These are phyloP conservation scores for Marmota monax DNA, from an alignment of 2,113 vertebrate species.

Conservation along the genomic window DNA sequence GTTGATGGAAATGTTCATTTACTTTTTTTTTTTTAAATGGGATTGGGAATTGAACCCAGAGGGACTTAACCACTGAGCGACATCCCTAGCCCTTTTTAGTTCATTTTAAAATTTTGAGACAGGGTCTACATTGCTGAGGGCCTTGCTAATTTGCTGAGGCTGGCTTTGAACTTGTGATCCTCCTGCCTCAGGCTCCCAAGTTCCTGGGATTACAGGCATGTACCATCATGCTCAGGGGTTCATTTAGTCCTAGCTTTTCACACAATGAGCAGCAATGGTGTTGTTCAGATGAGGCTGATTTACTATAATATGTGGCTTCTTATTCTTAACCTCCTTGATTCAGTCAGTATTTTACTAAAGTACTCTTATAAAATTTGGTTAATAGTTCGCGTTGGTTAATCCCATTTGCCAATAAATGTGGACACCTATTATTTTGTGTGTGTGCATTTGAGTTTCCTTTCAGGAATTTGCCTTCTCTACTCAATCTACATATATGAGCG, in stretches of 20 bases:
- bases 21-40: not conserved
- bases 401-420: not conserved
- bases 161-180: too few species aligned
- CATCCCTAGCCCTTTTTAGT: too few species aligned
- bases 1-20: not conserved
- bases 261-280: not conserved
- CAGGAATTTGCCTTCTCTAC: not conserved
- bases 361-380: not conserved
- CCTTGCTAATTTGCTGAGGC: too few species aligned
- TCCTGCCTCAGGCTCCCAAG: too few species aligned
- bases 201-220: too few species aligned
- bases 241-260: not conserved
- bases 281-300: not conserved
- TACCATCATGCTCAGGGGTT: too few species aligned
- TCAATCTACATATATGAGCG: not conserved
- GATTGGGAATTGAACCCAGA: too few species aligned
- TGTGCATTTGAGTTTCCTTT: not conserved
- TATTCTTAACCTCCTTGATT: constrained; percentile 2
- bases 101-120: too few species aligned
- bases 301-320: not conserved
- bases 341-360: not conserved
- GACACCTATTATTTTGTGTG: not conserved
- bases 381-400: not conserved
- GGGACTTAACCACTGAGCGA: too few species aligned
- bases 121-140: too few species aligned